Percentiles rank a stretch among this genome's conserved stretches.
phyloP scores from a whole-genome alignment of 1,140 invertebrate genomes.

The Drosophila suzukii region DNA sequence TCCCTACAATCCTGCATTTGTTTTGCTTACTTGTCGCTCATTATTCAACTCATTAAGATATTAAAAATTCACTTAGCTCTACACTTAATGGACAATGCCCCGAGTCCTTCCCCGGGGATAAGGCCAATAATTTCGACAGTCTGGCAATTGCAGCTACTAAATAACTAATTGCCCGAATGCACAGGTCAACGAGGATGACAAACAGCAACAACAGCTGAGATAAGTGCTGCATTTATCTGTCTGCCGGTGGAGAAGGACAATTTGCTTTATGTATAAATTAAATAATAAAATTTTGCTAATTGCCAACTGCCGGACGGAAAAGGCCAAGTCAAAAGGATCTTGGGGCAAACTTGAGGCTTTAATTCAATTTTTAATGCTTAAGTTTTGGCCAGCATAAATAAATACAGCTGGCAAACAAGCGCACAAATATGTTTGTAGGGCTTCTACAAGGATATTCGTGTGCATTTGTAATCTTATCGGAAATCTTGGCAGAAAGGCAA shows the following conservation, averaged over 20 bases:
- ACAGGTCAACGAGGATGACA: constrained; percentile 36
- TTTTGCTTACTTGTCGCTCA: neutral
- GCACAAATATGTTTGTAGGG: constrained; percentile 2
- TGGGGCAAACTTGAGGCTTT: constrained; percentile 50
- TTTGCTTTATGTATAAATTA: constrained; percentile 60
- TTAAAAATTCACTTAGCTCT: constrained; percentile 42
- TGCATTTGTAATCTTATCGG: constrained; percentile 38
- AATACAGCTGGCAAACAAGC: constrained; percentile 35
- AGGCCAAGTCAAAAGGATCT: constrained; percentile 40
- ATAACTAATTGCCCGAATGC: constrained; percentile 66
- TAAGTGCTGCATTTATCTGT: constrained; percentile 49
- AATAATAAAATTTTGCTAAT: constrained; percentile 76
- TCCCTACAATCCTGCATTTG: too few species aligned
- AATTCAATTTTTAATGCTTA: constrained; percentile 80
- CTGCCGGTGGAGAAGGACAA: constrained; percentile 29
- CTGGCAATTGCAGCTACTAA: constrained; percentile 63
- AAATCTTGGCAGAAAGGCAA: constrained; percentile 62
- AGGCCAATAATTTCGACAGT: constrained; percentile 46
- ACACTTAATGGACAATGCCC: constrained; percentile 47
- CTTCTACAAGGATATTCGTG: constrained; percentile 1
- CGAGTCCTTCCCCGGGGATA: constrained; percentile 3
- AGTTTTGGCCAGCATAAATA: constrained; percentile 68
- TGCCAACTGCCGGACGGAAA: constrained; percentile 39
- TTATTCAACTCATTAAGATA: constrained; percentile 37
- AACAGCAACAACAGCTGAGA: constrained; percentile 22